Evolutionary conservation across 1,140 invertebrate genomes (phyloP).

Genomic region (Leptopilina clavipes): DNA sequence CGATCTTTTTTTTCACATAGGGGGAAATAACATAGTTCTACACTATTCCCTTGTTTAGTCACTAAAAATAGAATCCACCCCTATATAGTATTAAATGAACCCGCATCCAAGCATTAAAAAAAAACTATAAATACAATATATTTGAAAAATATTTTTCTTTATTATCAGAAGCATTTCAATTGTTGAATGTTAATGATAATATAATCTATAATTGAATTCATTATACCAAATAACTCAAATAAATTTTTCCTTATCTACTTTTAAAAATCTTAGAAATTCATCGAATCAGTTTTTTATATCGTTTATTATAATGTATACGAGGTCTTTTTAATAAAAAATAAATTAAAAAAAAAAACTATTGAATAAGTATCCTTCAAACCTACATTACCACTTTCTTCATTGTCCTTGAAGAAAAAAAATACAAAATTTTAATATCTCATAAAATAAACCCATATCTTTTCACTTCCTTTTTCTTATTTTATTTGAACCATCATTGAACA

Average conservation of each 20-base stretch:
- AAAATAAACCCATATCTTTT: neutral
- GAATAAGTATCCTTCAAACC: neutral
- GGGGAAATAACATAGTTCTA: neutral
- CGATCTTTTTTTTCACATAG: neutral
- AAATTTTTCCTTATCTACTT: neutral
- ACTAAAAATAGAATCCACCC: constrained; percentile 24
- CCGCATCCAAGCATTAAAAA: neutral
- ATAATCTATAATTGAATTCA: neutral
- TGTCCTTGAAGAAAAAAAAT: neutral
- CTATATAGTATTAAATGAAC: neutral
- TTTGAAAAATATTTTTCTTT: constrained; percentile 1
- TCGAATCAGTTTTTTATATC: neutral
- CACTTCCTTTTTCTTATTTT: neutral
- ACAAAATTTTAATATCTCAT: neutral
- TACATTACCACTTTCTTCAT: constrained; percentile 9
- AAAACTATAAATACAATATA: neutral
- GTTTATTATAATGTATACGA: neutral
- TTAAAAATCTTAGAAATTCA: neutral
- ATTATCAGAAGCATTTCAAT: neutral
- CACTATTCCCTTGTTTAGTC: neutral
- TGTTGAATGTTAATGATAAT: neutral
- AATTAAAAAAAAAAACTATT: neutral
- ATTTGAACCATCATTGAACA: neutral
- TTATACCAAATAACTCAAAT: neutral
- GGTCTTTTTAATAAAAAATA: neutral